These are phyloP conservation scores for Drosophila bocki DNA, from an alignment of 1,140 invertebrate species.

Conservation along the genomic window DNA sequence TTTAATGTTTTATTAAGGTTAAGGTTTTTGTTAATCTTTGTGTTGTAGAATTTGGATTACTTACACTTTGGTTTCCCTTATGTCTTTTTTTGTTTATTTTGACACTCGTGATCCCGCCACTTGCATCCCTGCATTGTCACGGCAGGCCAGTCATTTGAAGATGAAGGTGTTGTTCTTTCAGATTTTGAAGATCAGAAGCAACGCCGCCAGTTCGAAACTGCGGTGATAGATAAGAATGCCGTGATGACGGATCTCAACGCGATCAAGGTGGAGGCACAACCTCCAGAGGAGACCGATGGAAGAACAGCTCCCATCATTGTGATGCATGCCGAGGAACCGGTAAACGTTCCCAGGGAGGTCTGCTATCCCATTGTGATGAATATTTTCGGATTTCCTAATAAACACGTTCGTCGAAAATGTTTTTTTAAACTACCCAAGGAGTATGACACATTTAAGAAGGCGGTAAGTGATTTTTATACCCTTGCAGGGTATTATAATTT, in stretches of 20 bases:
- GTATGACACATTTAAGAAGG: slow-evolving; percentile 47
- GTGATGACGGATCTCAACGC: slow-evolving; percentile 40
- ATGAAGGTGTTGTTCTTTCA: slow-evolving; percentile 80
- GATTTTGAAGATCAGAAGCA: slow-evolving; percentile 58
- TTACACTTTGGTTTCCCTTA: slow-evolving; percentile 53
- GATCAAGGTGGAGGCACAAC: slow-evolving; percentile 2
- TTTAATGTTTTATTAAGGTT: slow-evolving; percentile 27
- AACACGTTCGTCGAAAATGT: slow-evolving; percentile 25
- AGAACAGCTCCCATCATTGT: not conserved
- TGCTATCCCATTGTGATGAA: slow-evolving; percentile 37
- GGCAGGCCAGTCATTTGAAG: slow-evolving; percentile 72
- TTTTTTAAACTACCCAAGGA: slow-evolving; percentile 46
- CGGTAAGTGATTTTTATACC: slow-evolving; percentile 48
- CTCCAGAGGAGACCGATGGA: not conserved
- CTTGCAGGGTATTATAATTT: too few relatives aligned
- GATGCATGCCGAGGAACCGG: slow-evolving; percentile 33
- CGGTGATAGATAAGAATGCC: slow-evolving; percentile 8
- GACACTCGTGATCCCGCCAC: slow-evolving; percentile 32
- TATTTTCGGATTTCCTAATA: slow-evolving; percentile 33
- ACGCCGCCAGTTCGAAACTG: not conserved
- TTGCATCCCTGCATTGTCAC: slow-evolving; percentile 47
- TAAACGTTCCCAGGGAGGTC: slow-evolving; percentile 36
- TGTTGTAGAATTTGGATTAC: slow-evolving; percentile 50
- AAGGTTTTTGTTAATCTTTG: slow-evolving; percentile 72
- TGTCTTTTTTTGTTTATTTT: slow-evolving; percentile 56